Conservation (phyloP, 2,888 invertebrate species). For the Mechanitis messenoides region DNA sequence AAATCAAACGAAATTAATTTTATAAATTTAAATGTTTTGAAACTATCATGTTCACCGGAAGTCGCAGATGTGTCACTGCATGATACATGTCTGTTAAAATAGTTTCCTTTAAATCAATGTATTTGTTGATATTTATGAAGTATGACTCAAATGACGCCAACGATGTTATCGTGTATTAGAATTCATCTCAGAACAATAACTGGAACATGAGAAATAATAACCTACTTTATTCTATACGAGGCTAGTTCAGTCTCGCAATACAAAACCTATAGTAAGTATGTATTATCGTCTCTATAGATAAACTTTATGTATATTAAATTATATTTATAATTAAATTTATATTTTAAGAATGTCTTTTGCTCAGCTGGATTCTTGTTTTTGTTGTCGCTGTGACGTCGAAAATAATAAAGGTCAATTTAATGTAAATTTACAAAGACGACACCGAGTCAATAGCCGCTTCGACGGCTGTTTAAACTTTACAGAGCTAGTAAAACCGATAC, state of each 20-base stretch:
- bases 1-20: too few relatives aligned
- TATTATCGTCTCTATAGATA: too few relatives aligned
- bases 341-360: not conserved
- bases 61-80: too few relatives aligned
- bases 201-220: not conserved
- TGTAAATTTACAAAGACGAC: not conserved
- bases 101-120: not conserved
- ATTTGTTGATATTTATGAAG: not conserved
- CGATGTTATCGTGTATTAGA: not conserved
- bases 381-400: not conserved
- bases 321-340: too few relatives aligned
- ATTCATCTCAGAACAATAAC: not conserved
- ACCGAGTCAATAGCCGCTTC: not conserved
- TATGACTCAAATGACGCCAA: not conserved
- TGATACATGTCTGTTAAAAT: too few relatives aligned
- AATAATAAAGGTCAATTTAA: not conserved
- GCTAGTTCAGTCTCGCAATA: not conserved
- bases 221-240: not conserved
- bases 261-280: too few relatives aligned
- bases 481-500: not conserved
- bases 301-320: too few relatives aligned
- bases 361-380: not conserved
- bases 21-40: too few relatives aligned
- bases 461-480: conserved; percentile 3
- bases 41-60: too few relatives aligned